Base-by-base conservation (phyloP, 2,888 invertebrate species). In the Odontocerum albicorne region DNA sequence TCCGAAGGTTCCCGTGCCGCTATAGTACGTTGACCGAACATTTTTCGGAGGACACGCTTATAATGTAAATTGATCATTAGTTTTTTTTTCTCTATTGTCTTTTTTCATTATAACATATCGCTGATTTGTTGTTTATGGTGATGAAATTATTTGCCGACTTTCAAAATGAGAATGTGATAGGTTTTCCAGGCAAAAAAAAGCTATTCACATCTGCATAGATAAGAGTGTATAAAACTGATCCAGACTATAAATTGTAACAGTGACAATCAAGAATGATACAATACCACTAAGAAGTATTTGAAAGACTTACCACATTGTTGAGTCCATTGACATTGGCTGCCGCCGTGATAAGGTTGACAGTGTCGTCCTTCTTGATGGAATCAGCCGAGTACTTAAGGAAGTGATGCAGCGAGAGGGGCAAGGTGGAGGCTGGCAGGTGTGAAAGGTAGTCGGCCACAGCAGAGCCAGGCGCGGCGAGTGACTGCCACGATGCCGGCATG, bases 381-480 rank as follows among this genome's bases (percentile, higher is more conserved):
- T 86, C 85, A 0, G 86, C 86, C 2, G 90, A 90, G 71, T 91
- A 91, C 70, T 90, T 91, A 31, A 92, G 79, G 63, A 92, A 86
- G 69, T 92, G 91, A 68, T 92, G 92, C 46, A 92, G 73, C 19
- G 90, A 90, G 50, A 92, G 72, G 0, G 91, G 91, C 62, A 87
- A 68, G 17, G 86, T 86, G 35, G 84, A 85, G 46, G 87, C 84
- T 40, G 87, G 86, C 62, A 92, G 72, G 57, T 91, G 89, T 6
- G 90, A 90, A 55, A 92, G 78, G 70, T 92, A 92, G 72, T 92
- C 91, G 7, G 90, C 91, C 6, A 92, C 91, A 0, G 90, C 88
- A 1, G 89, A 87, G 49, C 90, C 89, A 4, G 75, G 69, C 22
- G 75, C 66, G 1, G 74, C 80, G 32, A 88, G 71, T 1, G 86